Conservation (phyloP, 2,797 vertebrate genomes). For the Gambusia yucatana region DNA sequence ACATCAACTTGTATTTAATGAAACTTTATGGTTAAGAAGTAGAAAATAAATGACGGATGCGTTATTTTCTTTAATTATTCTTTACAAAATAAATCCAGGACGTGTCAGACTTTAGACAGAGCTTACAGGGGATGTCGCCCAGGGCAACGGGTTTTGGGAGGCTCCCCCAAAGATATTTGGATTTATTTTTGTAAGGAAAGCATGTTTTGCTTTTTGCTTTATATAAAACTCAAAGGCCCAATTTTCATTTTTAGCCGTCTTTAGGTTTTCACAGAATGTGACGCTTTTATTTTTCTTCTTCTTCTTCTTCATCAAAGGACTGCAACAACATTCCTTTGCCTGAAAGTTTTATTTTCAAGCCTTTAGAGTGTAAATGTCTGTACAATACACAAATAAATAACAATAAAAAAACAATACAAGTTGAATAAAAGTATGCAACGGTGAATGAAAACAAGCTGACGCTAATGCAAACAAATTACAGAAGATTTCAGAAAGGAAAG, state of each 20-base stretch:
- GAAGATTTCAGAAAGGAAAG: constrained; percentile 23
- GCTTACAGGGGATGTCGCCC: no score
- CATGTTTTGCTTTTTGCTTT: no score
- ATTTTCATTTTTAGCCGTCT: neutral
- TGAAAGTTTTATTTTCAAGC: constrained; percentile 54
- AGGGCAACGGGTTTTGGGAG: no score
- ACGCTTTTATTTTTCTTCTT: neutral
- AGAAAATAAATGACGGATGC: neutral
- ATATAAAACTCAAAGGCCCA: no score
- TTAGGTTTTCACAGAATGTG: neutral
- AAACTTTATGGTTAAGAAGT: neutral
- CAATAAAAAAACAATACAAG: constrained; percentile 38
- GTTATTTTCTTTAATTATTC: neutral
- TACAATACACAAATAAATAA: constrained; percentile 50
- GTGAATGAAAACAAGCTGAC: constrained; percentile 31
- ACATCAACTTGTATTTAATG: neutral
- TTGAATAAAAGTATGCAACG: constrained; percentile 23
- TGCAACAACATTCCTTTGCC: neutral
- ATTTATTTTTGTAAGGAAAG: no score
- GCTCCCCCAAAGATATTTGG: no score
- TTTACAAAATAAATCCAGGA: neutral
- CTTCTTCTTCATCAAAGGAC: neutral
- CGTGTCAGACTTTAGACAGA: no score
- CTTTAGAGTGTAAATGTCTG: constrained; percentile 54
- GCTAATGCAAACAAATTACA: neutral